A percentile compares a stretch with the other conserved stretches of the same genome.
Evolutionary conservation across 2,888 invertebrate genomes (phyloP).

Genomic region (Drosophila imparisetae): DNA sequence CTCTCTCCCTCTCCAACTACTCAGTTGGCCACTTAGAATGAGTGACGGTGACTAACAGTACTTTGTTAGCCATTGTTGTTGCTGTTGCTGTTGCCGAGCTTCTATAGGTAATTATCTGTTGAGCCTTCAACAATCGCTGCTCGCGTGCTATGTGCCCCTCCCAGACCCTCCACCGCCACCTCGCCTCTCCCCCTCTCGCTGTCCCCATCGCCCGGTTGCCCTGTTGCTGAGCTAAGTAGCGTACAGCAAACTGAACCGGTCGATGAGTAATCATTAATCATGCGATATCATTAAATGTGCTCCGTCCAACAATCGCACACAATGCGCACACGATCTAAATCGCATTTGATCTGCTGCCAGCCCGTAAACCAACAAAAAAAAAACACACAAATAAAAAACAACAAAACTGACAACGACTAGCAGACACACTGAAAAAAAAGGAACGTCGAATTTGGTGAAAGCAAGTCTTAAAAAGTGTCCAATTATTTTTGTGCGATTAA

Average conservation of each 20-base stretch:
- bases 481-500: not conserved
- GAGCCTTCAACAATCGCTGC: slow-evolving; percentile 72
- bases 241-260: slow-evolving; percentile 57
- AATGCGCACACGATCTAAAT: slow-evolving; percentile 61
- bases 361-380: not conserved
- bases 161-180: not conserved
- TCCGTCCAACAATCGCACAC: slow-evolving; percentile 63
- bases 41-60: slow-evolving; percentile 73
- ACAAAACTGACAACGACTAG: slow-evolving; percentile 3
- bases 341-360: slow-evolving; percentile 46
- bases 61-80: slow-evolving; percentile 42
- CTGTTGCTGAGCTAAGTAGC: slow-evolving; percentile 43
- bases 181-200: not conserved
- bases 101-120: slow-evolving; percentile 71
- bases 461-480: not conserved
- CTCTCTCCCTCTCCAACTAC: not conserved
- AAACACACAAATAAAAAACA: not conserved
- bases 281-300: slow-evolving; percentile 75
- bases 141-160: slow-evolving; percentile 67
- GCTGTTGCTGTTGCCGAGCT: slow-evolving; percentile 36
- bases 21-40: slow-evolving; percentile 47
- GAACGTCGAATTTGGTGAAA: not conserved
- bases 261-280: slow-evolving; percentile 82
- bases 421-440: slow-evolving; percentile 22
- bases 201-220: not conserved